Percentiles rank a stretch among this genome's conserved stretches.
Evolutionary conservation across 2,113 vertebrate genomes (phyloP).

Genomic region (Melospiza georgiana): DNA sequence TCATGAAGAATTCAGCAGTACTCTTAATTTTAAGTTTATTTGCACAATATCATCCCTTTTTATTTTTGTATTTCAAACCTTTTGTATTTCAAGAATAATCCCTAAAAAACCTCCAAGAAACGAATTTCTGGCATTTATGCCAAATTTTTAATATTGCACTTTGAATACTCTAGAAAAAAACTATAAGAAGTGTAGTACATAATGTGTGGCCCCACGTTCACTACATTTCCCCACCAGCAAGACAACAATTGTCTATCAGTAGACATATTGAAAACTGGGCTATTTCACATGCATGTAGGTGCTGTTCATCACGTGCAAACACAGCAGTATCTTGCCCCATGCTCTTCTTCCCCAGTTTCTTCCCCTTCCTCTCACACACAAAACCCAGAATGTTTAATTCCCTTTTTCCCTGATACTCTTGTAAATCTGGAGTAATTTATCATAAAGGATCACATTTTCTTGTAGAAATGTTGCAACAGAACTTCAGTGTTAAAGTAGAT

Average conservation of each 20-base stretch:
- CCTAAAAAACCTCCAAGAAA: background rate
- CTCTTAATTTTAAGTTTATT: background rate
- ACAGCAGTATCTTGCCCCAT: background rate
- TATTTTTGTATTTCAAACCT: background rate
- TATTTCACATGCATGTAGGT: background rate
- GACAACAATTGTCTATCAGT: background rate
- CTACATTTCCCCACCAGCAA: background rate
- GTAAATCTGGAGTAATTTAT: background rate
- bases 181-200: background rate
- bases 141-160: background rate
- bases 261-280: background rate
- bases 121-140: background rate
- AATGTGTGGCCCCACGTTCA: background rate
- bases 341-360: background rate
- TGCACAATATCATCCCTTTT: background rate
- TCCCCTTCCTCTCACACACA: background rate
- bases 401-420: background rate
- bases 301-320: rapidly evolving
- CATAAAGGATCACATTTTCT: background rate
- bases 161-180: background rate
- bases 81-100: background rate
- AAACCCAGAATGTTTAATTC: background rate
- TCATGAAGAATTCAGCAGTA: background rate
- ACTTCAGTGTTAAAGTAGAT: background rate
- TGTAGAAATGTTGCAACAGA: background rate